Base-by-base conservation (phyloP, 2,113 vertebrate genomes). In the Prunella fulvescens region DNA sequence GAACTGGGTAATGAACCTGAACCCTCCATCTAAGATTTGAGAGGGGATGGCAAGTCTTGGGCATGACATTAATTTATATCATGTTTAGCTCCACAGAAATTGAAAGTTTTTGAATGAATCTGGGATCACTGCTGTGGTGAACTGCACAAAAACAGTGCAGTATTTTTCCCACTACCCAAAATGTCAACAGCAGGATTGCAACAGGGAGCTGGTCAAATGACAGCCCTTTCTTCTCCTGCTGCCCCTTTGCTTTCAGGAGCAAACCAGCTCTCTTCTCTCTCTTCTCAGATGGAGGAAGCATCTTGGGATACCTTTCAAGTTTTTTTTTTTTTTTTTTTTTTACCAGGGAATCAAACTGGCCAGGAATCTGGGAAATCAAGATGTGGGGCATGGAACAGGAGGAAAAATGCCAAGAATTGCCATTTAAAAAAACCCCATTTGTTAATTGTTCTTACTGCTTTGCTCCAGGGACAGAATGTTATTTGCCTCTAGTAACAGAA, bases 61-160 rank as follows among this genome's bases (percentile, higher is more conserved):
- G 22, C 37, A 29, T 35, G 40, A 57, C 28, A 11, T 29, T 67
- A 8, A 71, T 29, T 66, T 44, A 42, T 5, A 23, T 8, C 45
- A 70, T 0, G 0, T 42, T 67, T 47, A 62, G 19, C 14, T 33
- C 17, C 45, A 72, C 31, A 57, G 45, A 65, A 9, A 18, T 0
- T 35, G 5, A 65, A 86, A 53, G 37, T 18, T 61, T 61, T 60
- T 35, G 6, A 29, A 25, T 12, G n/a, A 73, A 39, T 54, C 60
- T 71, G 29, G 29, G 16, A 33, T 92, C 14, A 22, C 24, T 35
- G 18, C 24, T 67, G 23, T 9, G 26, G 40, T 76, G 40, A 88
- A 39, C 35, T 70, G 39, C 39, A 62, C 8, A 4, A 65, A 64
- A 91, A 39, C 62, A 53, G 37, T 7, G 19, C 31, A 14, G 37